Evolutionary conservation across 2,797 vertebrate species (phyloP).

Genomic region (Sarcoramphus papa): DNA sequence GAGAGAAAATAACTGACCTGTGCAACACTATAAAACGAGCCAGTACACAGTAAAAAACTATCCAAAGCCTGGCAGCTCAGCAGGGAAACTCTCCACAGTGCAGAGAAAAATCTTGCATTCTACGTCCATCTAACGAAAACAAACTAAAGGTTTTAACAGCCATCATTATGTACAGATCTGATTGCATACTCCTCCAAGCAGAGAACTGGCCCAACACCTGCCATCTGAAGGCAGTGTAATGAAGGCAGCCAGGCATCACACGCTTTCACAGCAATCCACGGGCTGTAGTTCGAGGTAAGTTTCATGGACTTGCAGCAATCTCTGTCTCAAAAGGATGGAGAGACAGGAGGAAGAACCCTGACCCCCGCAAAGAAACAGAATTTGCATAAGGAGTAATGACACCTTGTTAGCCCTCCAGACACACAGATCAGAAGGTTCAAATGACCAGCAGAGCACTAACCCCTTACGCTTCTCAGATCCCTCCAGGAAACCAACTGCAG

Average conservation of each 20-base stretch:
- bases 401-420: neutral
- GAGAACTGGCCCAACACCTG: neutral
- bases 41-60: neutral
- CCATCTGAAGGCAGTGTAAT: neutral
- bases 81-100: neutral
- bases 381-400: neutral
- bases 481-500: neutral
- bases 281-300: rapidly evolving
- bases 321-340: neutral
- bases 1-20: neutral
- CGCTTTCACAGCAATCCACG: rapidly evolving
- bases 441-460: neutral
- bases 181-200: neutral
- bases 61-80: neutral
- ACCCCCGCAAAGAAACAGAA: rapidly evolving
- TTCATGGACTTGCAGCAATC: neutral
- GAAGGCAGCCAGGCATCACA: neutral
- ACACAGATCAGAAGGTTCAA: neutral
- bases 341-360: neutral
- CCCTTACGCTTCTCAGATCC: rapidly evolving
- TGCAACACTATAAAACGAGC: neutral
- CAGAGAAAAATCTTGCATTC: neutral
- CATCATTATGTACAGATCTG: neutral
- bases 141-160: neutral
- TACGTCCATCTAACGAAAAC: neutral